Evolutionary conservation across 2,888 invertebrate species (phyloP), one percentile per base, ranked within the genome.

Genomic region (Apamea anceps): DNA sequence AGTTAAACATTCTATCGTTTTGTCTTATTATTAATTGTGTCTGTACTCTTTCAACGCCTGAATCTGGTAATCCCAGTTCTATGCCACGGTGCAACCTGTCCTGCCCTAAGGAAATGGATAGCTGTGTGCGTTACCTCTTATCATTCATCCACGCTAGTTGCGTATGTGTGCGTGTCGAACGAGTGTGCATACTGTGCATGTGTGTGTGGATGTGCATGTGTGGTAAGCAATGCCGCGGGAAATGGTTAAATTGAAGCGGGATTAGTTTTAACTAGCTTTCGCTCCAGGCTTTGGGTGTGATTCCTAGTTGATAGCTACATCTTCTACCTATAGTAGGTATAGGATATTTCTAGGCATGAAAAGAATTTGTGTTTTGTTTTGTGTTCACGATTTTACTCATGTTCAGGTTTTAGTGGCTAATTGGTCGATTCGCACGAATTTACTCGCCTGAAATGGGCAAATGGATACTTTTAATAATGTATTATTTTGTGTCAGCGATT

Each of bases 231-330:
- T 80, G 77, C 72, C 75, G 75, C 85, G 79, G 89, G 83, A 89
- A 87, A 77, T 62, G 78, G 48, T 79, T 80, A 87, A 85, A 88
- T 89, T 89, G 81, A 70, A 87, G 65, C 80, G 81, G 74, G 79
- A 88, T 88, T 88, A 80, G 83, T 85, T 87, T 80, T 81, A 87
- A 89, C 89, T 77, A 79, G 79, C 77, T 85, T 79, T 57, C 62
- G 71, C 72, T 76, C 48, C 72, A 45, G 85, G 81, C 76, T 82
- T 87, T 72, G 65, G 63, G 25, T 77, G 77, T 73, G 75, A 77
- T 87, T 77, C 66, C 60, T 45, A 77, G 70, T 79, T 74, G 15
- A 75, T 63, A 71, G 37, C 15, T 25, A 45, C 18, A 77, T 83
- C 32, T 42, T 63, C 25, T 77, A 42, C 10, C 7, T 54, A 2